Evolutionary conservation across 2,888 invertebrate species (phyloP), one percentile per base, ranked within the genome.

Genomic region (Cistogaster globosa): DNA sequence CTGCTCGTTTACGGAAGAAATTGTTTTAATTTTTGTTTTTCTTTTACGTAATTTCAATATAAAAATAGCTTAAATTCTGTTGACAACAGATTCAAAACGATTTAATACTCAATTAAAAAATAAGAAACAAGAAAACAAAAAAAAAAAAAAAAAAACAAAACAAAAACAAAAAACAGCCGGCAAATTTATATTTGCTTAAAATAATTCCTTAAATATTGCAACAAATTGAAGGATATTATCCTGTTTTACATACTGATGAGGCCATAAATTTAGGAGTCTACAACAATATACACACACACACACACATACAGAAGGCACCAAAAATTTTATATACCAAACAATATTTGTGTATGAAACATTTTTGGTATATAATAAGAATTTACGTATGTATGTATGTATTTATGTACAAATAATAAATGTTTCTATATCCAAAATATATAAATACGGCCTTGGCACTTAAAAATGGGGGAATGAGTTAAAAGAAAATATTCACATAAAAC

Each of bases 251-350:
- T 71, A 38, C 65, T 48, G 69, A 71, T 75, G 82, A 82, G 85
- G 65, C 78, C 45, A 85, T 65, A 75, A 53, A 72, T 77, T 74
- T 63, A 68, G 62, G 79, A 60, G 69, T 58, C 69, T 80, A 76
- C 63, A 67, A 36, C 71, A 68, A 72, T 48, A 69, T 63, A 65
- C 45, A 78, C 63, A 83, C 14, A 57, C 11, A 45, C 11, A 85
- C 63, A 67, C 68, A 69, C 53, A 71, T 42, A 78, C 38, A 78
- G 62, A 75, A 79, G 71, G 72, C 26, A 69, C 69, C 48, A 36
- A 71, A 71, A 36, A 65, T 68, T 18, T 32, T 32, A 7, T 32
- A 32, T 32, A 32, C 8, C 2, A 32, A 71, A 38, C 55, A 20
- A 48, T 60, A 53, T 7, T n/a, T 18, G 9, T 53, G 20, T 53